Percentiles rank a stretch among this genome's conserved stretches.
Evolutionary conservation across 1,140 invertebrate genomes (phyloP).

Genomic region (Acromyrmex charruanus): DNA sequence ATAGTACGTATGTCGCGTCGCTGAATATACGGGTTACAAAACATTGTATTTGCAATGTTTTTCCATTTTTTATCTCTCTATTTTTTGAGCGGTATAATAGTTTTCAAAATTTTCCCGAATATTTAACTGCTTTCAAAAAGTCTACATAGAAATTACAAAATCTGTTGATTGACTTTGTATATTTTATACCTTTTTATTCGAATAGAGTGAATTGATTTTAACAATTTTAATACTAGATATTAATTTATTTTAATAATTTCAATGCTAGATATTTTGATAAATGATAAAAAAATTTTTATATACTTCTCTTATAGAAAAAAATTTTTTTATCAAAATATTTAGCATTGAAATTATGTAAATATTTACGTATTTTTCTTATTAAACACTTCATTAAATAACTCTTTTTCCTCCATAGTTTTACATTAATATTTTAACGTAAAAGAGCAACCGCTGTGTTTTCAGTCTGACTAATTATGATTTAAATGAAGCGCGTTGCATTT

Average conservation of each 20-base stretch:
- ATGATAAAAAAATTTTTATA: background rate
- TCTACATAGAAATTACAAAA: background rate
- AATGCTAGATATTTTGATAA: conserved; percentile 8
- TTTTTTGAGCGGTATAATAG: conserved; percentile 1
- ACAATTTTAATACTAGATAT: too few species aligned
- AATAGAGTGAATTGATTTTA: background rate
- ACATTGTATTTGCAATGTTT: conserved; percentile 23
- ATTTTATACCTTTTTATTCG: background rate
- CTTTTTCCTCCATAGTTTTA: background rate
- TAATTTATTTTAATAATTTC: conserved; percentile 12
- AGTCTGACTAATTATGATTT: conserved; percentile 23
- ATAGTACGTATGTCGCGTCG: conserved; percentile 6
- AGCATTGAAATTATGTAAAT: background rate
- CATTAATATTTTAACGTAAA: background rate
- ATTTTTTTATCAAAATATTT: too few species aligned
- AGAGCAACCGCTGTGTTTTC: background rate
- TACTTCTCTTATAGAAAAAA: background rate
- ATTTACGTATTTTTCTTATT: background rate
- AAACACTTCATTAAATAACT: background rate
- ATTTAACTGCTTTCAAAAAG: background rate
- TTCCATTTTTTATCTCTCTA: background rate
- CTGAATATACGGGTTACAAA: conserved; percentile 47
- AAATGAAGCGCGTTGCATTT: conserved; percentile 6
- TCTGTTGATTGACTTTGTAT: background rate
- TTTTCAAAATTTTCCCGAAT: conserved; percentile 7